Percentiles rank a stretch among this genome's conserved stretches.
Conservation (phyloP, 2,797 vertebrate genomes). For the Mus minutoides region DNA sequence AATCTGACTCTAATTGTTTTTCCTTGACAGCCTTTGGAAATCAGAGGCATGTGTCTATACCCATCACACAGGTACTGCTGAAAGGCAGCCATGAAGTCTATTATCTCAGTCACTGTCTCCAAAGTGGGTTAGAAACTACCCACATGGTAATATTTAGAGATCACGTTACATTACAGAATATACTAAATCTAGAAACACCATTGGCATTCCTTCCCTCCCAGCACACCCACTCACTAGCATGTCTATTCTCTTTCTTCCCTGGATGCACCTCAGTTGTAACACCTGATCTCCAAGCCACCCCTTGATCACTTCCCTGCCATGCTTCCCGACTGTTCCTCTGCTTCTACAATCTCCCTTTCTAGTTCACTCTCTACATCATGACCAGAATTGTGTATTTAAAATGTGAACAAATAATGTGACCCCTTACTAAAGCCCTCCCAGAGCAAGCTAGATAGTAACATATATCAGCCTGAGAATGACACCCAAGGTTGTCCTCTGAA, state of each 20-base stretch:
- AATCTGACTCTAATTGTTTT: neutral
- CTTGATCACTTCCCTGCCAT: fast-evolving
- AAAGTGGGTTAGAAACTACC: fast-evolving
- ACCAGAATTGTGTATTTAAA: neutral
- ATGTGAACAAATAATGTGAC: too few species aligned
- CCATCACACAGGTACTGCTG: too few species aligned
- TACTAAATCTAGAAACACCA: neutral
- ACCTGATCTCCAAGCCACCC: neutral
- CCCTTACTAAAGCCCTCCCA: neutral
- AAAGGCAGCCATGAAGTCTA: neutral
- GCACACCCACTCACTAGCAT: neutral
- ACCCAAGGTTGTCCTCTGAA: neutral
- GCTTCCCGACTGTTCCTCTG: neutral
- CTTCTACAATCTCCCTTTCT: too few species aligned
- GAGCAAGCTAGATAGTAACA: neutral
- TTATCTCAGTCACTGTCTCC: neutral
- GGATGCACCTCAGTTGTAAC: neutral
- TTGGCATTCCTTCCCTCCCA: neutral
- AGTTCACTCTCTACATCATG: neutral
- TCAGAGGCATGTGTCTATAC: neutral
- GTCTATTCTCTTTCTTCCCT: neutral
- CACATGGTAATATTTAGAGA: neutral
- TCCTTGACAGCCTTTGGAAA: neutral
- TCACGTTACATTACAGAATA: neutral
- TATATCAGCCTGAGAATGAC: neutral